Evolutionary conservation across 2,113 vertebrate species (phyloP).

Genomic region (Myrmophylax atrothorax): DNA sequence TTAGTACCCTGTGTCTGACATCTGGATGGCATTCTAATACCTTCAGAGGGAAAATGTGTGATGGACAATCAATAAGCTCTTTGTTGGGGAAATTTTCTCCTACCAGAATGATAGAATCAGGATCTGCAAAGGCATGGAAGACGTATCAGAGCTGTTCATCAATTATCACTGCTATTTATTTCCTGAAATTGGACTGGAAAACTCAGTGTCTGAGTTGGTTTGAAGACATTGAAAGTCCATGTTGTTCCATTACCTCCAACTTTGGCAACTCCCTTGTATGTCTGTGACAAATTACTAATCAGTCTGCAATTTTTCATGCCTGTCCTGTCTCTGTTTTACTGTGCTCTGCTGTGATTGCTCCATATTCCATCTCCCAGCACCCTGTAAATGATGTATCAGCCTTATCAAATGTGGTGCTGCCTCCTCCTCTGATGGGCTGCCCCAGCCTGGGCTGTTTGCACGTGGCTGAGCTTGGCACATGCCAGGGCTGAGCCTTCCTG

Average conservation of each 20-base stretch:
- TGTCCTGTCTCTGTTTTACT: not conserved
- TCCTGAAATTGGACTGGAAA: not conserved
- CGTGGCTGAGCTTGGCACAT: fast-evolving
- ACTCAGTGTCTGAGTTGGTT: not conserved
- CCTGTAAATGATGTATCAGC: slow-evolving; percentile 18
- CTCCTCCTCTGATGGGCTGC: not conserved
- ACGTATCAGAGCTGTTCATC: not conserved
- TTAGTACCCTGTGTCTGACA: not conserved
- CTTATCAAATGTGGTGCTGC: not conserved
- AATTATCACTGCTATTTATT: slow-evolving; percentile 13
- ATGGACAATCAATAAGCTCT: slow-evolving; percentile 13
- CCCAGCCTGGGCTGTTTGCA: not conserved
- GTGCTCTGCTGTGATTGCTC: slow-evolving; percentile 9
- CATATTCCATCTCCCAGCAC: not conserved
- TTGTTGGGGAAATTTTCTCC: slow-evolving; percentile 15
- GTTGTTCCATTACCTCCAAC: not conserved
- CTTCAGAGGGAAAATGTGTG: not conserved
- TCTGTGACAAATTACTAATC: slow-evolving; percentile 8
- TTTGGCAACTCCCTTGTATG: not conserved
- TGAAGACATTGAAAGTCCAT: not conserved
- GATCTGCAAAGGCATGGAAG: not conserved
- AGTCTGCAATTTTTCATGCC: not conserved
- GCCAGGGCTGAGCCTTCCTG: not conserved
- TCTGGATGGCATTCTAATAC: not conserved
- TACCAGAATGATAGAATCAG: not conserved